Evolutionary conservation across 2,888 invertebrate genomes (phyloP).

Genomic region (Autographa pulchrina): DNA sequence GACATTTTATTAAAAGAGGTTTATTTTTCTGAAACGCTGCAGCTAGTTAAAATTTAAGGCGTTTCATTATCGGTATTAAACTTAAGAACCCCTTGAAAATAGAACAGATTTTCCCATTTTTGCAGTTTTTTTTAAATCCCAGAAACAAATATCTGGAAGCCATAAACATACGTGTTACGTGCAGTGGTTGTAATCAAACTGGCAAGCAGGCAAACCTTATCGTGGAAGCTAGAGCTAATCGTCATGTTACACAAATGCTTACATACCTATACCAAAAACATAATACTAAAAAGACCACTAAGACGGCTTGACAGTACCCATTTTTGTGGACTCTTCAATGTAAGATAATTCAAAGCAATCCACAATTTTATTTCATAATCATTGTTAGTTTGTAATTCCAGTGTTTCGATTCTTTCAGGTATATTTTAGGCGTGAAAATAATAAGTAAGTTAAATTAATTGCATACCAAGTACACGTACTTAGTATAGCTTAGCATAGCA

Average conservation of each 20-base stretch:
- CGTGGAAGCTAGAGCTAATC: not conserved
- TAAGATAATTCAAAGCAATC: not conserved
- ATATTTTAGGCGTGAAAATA: conserved; percentile 55
- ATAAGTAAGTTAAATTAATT: conserved; percentile 52
- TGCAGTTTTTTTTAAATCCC: not conserved
- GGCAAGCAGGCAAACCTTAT: not conserved
- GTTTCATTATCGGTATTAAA: not conserved
- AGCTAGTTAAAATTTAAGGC: too few species aligned
- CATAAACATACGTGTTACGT: not conserved
- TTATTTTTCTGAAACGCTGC: too few species aligned
- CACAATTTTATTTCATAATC: conserved; percentile 7
- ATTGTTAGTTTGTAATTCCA: conserved; percentile 39
- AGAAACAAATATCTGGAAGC: not conserved
- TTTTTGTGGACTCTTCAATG: not conserved
- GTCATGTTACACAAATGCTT: not conserved
- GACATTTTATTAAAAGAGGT: too few species aligned
- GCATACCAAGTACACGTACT: conserved; percentile 28
- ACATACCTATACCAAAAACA: too few species aligned
- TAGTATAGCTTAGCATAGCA: conserved; percentile 46
- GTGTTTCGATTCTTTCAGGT: conserved; percentile 55
- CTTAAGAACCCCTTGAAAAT: not conserved
- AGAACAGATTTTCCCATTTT: not conserved
- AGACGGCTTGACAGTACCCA: not conserved
- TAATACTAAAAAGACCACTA: not conserved
- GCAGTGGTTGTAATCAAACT: conserved; percentile 2